Evolutionary conservation across 2,113 vertebrate genomes (phyloP).

Genomic region (Synchiropus splendidus): DNA sequence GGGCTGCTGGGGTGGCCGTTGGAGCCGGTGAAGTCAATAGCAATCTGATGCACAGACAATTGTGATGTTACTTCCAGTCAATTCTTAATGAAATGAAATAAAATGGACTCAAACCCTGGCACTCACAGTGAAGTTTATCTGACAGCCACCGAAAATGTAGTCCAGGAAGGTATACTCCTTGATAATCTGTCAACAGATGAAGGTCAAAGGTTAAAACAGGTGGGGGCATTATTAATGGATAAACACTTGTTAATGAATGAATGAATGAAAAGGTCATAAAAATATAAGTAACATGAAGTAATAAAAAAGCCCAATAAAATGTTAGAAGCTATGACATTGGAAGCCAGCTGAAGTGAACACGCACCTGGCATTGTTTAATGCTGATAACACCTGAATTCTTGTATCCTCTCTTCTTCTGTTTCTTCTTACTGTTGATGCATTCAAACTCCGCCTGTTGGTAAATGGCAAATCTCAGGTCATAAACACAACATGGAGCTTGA

Average conservation of each 20-base stretch:
- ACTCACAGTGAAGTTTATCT: slow-evolving; percentile 97
- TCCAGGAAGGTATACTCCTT: slow-evolving; percentile 90
- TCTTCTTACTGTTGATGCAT: slow-evolving; percentile 90
- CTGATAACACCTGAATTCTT: slow-evolving; percentile 89
- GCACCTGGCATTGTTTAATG: slow-evolving; percentile 85
- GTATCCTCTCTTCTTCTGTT: slow-evolving; percentile 87
- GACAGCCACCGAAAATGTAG: slow-evolving; percentile 94
- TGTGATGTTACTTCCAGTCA: not conserved
- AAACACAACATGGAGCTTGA: not conserved
- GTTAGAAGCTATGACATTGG: not conserved
- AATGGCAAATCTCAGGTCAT: no score
- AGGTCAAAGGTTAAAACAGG: not conserved
- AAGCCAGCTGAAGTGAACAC: not conserved
- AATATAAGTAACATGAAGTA: no score
- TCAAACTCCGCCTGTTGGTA: slow-evolving; percentile 81
- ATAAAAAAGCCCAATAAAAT: not conserved
- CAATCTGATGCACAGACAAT: slow-evolving; percentile 70
- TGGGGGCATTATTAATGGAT: no score
- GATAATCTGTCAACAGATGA: slow-evolving; percentile 62
- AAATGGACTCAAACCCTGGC: no score
- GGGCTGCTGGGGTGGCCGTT: slow-evolving; percentile 83
- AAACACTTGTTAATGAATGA: not conserved
- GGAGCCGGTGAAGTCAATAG: slow-evolving; percentile 92
- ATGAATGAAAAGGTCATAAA: no score
- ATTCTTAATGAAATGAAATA: not conserved